These are phyloP conservation scores for Australoheros scitulus DNA, from an alignment of 2,113 vertebrate species.

Conservation along the genomic window DNA sequence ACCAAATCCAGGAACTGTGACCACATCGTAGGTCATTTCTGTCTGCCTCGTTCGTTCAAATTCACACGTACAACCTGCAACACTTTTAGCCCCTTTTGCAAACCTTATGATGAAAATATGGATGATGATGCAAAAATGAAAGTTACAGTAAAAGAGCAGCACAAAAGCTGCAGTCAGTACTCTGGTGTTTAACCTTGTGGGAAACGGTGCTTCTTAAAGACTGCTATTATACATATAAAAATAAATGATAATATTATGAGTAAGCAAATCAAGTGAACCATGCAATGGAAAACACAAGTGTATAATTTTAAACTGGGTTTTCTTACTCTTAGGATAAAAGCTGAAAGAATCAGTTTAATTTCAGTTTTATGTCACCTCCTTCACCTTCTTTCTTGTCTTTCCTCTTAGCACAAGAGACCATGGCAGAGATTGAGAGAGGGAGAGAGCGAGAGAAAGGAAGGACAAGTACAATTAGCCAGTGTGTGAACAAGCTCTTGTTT, in stretches of 20 bases:
- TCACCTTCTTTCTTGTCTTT: neutral
- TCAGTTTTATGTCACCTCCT: neutral
- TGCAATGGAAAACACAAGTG: neutral
- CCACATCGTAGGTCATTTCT: neutral
- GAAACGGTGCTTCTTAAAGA: conserved; percentile 1
- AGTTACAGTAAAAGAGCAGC: neutral
- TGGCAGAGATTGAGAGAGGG: neutral
- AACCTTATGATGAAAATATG: neutral
- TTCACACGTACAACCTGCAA: neutral
- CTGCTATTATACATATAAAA: conserved; percentile 13
- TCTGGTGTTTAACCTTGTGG: neutral
- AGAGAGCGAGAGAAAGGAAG: conserved; percentile 17
- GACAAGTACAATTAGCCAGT: conserved; percentile 77
- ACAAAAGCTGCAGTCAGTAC: neutral
- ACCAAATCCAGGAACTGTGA: conserved; percentile 24
- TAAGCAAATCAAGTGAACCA: neutral
- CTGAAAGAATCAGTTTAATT: neutral
- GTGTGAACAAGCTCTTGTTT: conserved; percentile 83
- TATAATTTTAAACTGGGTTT: neutral
- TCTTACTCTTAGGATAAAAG: neutral
- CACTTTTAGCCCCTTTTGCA: neutral
- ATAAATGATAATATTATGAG: conserved; percentile 15
- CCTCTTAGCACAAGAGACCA: neutral
- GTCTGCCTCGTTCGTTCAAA: neutral
- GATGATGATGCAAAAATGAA: conserved; percentile 11